Evolutionary conservation across 2,888 invertebrate genomes (phyloP), one percentile per base, ranked within the genome.

Genomic region (Hyalella azteca): DNA sequence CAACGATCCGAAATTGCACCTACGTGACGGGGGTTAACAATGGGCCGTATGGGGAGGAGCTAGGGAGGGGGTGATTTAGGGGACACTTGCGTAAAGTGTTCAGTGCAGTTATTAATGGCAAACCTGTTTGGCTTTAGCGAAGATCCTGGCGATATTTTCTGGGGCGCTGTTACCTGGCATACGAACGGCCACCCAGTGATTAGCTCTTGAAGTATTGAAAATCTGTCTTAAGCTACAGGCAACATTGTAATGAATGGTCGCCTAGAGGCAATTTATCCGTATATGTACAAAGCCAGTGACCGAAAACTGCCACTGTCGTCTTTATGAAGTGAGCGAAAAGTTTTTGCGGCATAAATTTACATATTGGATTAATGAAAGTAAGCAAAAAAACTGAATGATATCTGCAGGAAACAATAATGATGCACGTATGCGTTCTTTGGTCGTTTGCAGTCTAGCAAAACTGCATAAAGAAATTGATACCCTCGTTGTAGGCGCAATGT

Each of bases 21-120:
- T 66, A 66, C 66, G 66, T 66, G 66, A 66, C 29, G 66, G 66
- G 66, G 66, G 66, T 66, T 66, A 66, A 36, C 66, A 66, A 66
- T 66, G 66, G 66, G 32, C 36, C 66, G 36, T 66, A 19, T 32
- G 36, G 45, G 66, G 66, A 66, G 66, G 66, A 36, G 22, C 32
- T 13, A 36, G 32, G 13, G 66, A 32, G 66, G 66, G 66, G 66
- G 32, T 32, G 36, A 36, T 66, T 66, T 36, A 36, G 66, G 66
- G 36, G 66, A 66, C 66, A 66, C 66, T 66, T 36, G 66, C 29
- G 66, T 66, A 66, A 66, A 66, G 66, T 66, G 66, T 32, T 66
- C 36, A n/a, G 36, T 22, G 36, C 66, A 66, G 36, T 66, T 66
- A 66, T 66, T 66, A 5, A 66, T 66, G 66, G 66, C 66, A 66